These are phyloP conservation scores for Acipenser oxyrinchus DNA, from an alignment of 2,797 vertebrate genomes.

Conservation along the genomic window DNA sequence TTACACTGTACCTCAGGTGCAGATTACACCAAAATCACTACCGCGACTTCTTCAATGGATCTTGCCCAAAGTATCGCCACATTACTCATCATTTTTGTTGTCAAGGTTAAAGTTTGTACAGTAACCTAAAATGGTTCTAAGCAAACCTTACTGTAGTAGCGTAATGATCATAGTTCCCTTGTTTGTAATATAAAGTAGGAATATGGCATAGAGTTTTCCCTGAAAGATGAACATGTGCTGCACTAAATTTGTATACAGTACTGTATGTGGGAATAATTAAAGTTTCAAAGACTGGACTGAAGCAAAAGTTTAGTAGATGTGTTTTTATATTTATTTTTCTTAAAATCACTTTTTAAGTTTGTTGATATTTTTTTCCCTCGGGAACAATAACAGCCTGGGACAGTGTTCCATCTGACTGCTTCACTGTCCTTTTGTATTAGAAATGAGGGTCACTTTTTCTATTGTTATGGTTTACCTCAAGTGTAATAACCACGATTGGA, in stretches of 20 bases:
- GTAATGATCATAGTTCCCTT: too few species aligned
- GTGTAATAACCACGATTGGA: constrained; percentile 37
- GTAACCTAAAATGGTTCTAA: too few species aligned
- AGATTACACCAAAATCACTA: neutral
- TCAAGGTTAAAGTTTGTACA: too few species aligned
- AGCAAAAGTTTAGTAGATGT: neutral
- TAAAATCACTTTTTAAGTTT: neutral
- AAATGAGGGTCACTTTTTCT: neutral
- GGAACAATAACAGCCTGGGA: neutral
- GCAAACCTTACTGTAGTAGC: too few species aligned
- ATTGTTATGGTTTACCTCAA: constrained; percentile 18
- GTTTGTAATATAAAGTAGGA: too few species aligned
- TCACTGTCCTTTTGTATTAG: too few species aligned
- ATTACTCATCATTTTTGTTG: too few species aligned
- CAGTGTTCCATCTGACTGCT: neutral
- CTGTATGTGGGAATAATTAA: neutral
- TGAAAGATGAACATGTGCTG: neutral
- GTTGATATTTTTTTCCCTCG: neutral
- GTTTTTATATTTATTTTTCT: neutral
- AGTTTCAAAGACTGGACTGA: neutral
- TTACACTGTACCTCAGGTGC: neutral
- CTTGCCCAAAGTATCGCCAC: too few species aligned
- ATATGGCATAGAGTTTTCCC: neutral
- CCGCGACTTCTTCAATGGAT: neutral
- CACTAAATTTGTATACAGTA: neutral